Percentiles rank a stretch among this genome's conserved stretches.
phyloP scores from a whole-genome alignment of 2,113 vertebrate genomes.

The Lamprotornis superbus region DNA sequence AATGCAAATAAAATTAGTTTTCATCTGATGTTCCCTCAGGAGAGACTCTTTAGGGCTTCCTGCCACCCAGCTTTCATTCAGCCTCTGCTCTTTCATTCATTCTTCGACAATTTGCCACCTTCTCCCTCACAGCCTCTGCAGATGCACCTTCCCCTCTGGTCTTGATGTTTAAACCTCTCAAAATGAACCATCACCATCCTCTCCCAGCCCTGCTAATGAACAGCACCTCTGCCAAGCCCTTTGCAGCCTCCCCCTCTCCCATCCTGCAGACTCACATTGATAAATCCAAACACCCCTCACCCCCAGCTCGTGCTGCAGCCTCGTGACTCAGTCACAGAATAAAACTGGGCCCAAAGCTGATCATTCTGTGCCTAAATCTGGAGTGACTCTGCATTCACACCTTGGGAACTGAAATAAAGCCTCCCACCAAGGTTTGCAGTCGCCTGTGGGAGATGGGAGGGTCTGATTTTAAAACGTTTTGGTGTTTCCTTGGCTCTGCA shows the following conservation, averaged over 20 bases:
- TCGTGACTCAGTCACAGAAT: background rate
- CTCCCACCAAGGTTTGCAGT: background rate
- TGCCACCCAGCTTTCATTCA: background rate
- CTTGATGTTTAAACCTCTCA: background rate
- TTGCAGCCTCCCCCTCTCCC: background rate
- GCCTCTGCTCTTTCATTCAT: background rate
- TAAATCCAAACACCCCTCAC: background rate
- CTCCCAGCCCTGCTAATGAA: background rate
- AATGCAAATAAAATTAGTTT: background rate
- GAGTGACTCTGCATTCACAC: background rate
- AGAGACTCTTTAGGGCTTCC: background rate
- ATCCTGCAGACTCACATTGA: background rate
- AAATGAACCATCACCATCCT: accelerated
- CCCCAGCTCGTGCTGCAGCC: background rate
- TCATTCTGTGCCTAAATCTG: background rate
- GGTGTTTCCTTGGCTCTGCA: constrained; percentile 4
- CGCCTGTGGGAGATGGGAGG: accelerated
- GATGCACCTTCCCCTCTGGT: background rate
- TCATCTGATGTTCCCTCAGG: background rate
- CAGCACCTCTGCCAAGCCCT: background rate
- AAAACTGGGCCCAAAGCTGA: background rate
- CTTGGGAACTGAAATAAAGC: background rate
- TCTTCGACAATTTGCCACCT: background rate
- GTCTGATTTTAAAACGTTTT: accelerated
- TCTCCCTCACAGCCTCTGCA: background rate